Evolutionary conservation across 2,888 invertebrate genomes (phyloP).

Genomic region (Pachycephus smyrnensis): DNA sequence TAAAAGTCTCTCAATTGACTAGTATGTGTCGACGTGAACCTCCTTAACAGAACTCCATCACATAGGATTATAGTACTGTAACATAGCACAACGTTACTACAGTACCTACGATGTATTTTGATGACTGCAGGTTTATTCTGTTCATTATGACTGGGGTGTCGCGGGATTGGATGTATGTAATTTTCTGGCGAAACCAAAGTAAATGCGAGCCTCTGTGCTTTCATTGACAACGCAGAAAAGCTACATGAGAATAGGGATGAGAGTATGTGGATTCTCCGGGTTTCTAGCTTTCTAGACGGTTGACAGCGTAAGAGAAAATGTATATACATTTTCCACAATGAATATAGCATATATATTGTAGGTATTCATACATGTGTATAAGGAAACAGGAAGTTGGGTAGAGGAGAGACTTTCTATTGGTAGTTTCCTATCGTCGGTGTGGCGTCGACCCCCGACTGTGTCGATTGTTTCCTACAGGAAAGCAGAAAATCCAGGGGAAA

Average conservation of each 20-base stretch:
- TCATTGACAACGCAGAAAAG: not conserved
- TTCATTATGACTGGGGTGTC: not conserved
- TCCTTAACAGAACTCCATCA: too few species aligned
- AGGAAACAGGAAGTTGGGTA: not conserved
- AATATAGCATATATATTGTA: not conserved
- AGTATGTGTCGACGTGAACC: too few species aligned
- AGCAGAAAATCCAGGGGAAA: not conserved
- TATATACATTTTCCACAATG: not conserved
- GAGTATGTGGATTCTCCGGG: not conserved
- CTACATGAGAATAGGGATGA: not conserved
- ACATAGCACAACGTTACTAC: not conserved
- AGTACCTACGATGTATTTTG: not conserved
- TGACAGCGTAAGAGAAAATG: not conserved
- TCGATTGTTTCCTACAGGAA: constrained; percentile 9
- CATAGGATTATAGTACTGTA: not conserved
- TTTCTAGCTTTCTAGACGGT: not conserved
- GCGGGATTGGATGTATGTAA: not conserved
- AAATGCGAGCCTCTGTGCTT: not conserved
- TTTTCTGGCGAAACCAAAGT: not conserved
- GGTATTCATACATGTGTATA: not conserved
- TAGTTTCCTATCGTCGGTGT: not conserved
- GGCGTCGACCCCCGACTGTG: not conserved
- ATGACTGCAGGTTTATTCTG: not conserved
- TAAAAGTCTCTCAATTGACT: too few species aligned
- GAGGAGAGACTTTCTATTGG: not conserved